Conservation (phyloP, 2,113 vertebrate species). For the Dasyprocta punctata region DNA sequence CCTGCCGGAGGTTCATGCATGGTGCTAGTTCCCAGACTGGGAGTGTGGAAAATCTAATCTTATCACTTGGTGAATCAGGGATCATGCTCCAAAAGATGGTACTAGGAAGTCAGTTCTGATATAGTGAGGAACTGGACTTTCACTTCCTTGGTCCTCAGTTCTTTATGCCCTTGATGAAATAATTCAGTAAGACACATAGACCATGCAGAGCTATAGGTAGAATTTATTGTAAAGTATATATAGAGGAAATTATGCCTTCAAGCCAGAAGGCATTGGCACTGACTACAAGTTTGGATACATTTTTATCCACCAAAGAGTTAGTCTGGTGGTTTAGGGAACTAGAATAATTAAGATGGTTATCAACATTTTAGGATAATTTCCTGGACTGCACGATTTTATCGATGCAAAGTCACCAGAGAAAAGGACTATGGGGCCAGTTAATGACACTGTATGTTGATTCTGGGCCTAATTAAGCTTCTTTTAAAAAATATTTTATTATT, state of each 20-base stretch:
- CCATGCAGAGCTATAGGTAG: not conserved
- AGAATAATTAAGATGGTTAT: not conserved
- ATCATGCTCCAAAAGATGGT: not conserved
- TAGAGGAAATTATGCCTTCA: not conserved
- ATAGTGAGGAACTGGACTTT: not conserved
- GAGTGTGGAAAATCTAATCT: not conserved
- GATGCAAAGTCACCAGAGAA: not conserved
- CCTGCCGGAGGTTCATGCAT: no score
- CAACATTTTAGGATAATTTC: not conserved
- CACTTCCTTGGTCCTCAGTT: not conserved
- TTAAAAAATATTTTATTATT: not conserved
- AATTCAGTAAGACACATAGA: not conserved
- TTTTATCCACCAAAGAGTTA: not conserved
- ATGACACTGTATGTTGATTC: not conserved
- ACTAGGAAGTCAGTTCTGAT: not conserved
- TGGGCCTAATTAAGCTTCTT: not conserved
- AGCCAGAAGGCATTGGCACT: not conserved
- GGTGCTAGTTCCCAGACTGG: no score
- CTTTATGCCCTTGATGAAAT: not conserved
- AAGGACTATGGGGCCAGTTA: not conserved
- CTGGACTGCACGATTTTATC: not conserved
- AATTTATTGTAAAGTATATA: not conserved
- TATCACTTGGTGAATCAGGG: not conserved
- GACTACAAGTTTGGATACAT: not conserved
- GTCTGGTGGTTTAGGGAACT: not conserved